These are phyloP conservation scores for Cantharis rustica DNA, from an alignment of 2,888 invertebrate species.

Conservation along the genomic window DNA sequence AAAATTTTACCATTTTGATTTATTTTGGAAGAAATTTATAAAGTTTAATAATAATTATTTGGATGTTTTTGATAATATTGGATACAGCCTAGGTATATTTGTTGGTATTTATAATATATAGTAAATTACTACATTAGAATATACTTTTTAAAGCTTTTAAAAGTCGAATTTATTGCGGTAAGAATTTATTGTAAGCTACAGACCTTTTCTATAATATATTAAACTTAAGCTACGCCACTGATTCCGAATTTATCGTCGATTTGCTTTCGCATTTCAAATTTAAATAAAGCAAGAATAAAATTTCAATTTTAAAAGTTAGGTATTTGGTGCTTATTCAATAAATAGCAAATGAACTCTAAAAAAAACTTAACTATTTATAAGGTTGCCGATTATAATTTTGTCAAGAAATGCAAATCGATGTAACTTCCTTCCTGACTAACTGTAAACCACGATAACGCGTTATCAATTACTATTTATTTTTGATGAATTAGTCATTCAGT, in stretches of 20 bases:
- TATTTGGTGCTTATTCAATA: not conserved
- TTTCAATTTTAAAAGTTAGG: not conserved
- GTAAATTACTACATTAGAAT: too few species aligned
- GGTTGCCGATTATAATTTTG: not conserved
- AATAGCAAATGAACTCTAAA: not conserved
- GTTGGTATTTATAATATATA: too few species aligned
- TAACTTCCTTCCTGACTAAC: not conserved
- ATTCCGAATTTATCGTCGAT: not conserved
- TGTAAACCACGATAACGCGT: not conserved
- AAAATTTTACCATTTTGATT: too few species aligned
- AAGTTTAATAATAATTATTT: too few species aligned
- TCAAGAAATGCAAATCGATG: not conserved
- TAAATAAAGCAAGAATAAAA: not conserved
- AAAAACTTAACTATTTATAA: not conserved
- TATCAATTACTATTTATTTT: not conserved
- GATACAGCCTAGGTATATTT: too few species aligned
- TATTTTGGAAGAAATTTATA: too few species aligned
- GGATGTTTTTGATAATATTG: too few species aligned
- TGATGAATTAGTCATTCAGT: not conserved
- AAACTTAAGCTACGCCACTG: not conserved
- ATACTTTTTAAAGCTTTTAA: too few species aligned
- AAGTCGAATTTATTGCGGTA: too few species aligned
- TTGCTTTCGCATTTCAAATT: not conserved
- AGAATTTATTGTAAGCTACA: too few species aligned
- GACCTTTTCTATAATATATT: not conserved